Base-by-base conservation (phyloP, 2,797 vertebrate genomes). In the Otolemur crassicaudatus region DNA sequence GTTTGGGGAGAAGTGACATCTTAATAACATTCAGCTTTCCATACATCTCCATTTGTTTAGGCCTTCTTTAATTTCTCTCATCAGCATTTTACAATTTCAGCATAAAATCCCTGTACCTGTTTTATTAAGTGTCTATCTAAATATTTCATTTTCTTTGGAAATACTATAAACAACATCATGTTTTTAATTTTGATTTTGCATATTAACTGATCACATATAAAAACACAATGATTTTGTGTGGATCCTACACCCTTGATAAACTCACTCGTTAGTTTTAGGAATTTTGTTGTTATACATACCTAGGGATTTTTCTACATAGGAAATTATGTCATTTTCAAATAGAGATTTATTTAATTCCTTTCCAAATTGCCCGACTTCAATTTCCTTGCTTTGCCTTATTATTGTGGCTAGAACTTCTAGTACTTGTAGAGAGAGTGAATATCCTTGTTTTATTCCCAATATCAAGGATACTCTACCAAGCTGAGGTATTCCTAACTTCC, bases 101-200 rank as follows among this genome's bases (percentile, higher is more conserved):
- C 8, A 90, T 34, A 67, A 1, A 70, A 82, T 58, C 61, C 37
- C 11, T 58, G 7, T 69, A 87, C 10, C 2, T 40, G 17, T 70
- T 67, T 79, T 80, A 13, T 46, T 63, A 91, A 69, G 23, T 29
- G 2, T 31, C 40, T 34, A 43, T 4, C 1, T 65, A 88, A 80
- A 56, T 80, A 80, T 81, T 75, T 83, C 16, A 49, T 87, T 90
- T 86, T 61, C 58, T 61, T 84, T 91, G 37, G 13, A 96, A 87
- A 29, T 75, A 61, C 7, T 43, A 20, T 75, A 85, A 69, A n/a
- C 80, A 25, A 27, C 53, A 80, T 13, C 53, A 8, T 37, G 29
- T 80, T 95, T 96, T 60, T 29, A 37, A 63, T 85, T 85, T 91
- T 61, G 40, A 8, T 75, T 91, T 40, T 88, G 2, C 25, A 46